Conservation (phyloP, 2,113 vertebrate species). For the Isichthys henryi region DNA sequence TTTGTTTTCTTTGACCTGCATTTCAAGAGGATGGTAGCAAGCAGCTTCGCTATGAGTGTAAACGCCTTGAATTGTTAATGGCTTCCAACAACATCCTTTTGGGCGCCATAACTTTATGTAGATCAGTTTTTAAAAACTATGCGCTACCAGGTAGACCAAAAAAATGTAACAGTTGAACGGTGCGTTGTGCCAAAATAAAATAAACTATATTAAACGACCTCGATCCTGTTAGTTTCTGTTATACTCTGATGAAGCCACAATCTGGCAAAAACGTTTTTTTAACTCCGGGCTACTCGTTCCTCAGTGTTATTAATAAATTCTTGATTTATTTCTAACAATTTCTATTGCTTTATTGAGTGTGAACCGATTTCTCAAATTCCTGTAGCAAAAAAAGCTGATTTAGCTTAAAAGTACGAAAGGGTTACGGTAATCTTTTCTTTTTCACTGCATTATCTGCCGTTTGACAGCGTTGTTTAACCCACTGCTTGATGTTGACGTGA, state of each 20-base stretch:
- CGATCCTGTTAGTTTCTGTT: slow-evolving; percentile 13
- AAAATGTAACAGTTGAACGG: slow-evolving; percentile 11
- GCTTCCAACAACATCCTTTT: slow-evolving; percentile 7
- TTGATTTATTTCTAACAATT: slow-evolving; percentile 5
- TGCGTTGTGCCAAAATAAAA: slow-evolving; percentile 14
- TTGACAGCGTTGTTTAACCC: neutral
- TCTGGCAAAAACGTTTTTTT: slow-evolving; percentile 1
- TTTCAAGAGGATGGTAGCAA: slow-evolving; percentile 5
- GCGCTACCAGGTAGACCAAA: slow-evolving; percentile 4
- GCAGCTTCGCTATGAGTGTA: slow-evolving; percentile 7
- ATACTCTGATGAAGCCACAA: neutral
- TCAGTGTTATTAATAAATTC: slow-evolving; percentile 10
- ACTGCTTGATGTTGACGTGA: neutral
- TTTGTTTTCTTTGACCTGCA: slow-evolving; percentile 4
- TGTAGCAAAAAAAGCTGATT: neutral
- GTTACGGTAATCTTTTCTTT: neutral
- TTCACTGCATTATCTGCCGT: neutral
- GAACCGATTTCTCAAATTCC: neutral
- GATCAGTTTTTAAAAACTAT: slow-evolving; percentile 12
- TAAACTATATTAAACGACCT: slow-evolving; percentile 7
- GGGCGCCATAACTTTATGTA: slow-evolving; percentile 1
- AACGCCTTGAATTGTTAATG: slow-evolving; percentile 12
- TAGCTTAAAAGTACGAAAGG: neutral
- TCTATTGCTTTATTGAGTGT: slow-evolving; percentile 12
- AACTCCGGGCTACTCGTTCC: neutral